These are phyloP conservation scores for Clitarchus hookeri DNA, from an alignment of 2,888 invertebrate species.

Conservation along the genomic window DNA sequence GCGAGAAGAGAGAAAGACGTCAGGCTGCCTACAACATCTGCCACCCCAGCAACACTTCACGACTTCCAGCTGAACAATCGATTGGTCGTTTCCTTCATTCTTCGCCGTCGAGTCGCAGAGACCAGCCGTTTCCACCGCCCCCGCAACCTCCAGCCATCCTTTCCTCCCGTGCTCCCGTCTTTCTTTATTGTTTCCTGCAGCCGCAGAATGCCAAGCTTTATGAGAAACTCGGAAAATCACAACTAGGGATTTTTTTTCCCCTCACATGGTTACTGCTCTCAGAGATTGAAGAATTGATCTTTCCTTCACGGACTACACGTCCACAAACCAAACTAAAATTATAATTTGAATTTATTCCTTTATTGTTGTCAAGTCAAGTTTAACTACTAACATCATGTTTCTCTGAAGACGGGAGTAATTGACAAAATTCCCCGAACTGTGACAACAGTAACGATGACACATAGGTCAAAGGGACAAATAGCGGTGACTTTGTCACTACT, in stretches of 20 bases:
- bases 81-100: constrained; percentile 14
- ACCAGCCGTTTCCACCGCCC: not conserved
- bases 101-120: not conserved
- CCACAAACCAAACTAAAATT: not conserved
- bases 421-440: too few relatives aligned
- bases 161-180: not conserved
- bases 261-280: not conserved
- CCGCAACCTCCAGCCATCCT: not conserved
- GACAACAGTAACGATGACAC: too few relatives aligned
- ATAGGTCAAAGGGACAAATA: too few relatives aligned
- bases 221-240: not conserved
- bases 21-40: constrained; percentile 14
- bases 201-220: constrained; percentile 7
- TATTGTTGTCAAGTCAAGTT: too few relatives aligned
- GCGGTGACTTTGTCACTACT: too few relatives aligned
- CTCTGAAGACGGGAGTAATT: too few relatives aligned
- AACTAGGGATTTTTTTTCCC: not conserved
- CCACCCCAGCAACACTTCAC: constrained; percentile 10
- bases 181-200: not conserved
- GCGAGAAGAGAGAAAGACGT: not conserved
- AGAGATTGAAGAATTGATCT: not conserved
- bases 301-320: not conserved
- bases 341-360: too few relatives aligned
- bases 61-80: constrained; percentile 14
- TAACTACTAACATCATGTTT: too few relatives aligned